Conservation (phyloP, 2,113 vertebrate genomes). For the Lophius piscatorius region DNA sequence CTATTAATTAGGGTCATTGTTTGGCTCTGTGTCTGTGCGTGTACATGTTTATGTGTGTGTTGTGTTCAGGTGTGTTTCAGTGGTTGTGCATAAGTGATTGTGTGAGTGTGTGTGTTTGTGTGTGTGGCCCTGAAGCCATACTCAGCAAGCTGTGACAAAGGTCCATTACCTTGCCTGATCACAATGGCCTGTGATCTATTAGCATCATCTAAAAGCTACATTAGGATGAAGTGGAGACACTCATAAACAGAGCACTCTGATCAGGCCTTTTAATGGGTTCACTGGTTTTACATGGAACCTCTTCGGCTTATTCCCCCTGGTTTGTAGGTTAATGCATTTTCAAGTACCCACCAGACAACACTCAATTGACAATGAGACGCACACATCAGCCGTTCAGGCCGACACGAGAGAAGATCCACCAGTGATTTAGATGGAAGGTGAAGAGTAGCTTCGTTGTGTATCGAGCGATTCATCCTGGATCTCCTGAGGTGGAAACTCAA, state of each 20-base stretch:
- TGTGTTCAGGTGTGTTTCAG: constrained; percentile 14
- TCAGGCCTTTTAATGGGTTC: constrained; percentile 84
- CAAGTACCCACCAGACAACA: constrained; percentile 75
- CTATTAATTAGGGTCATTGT: constrained; percentile 99
- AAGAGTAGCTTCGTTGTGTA: constrained; percentile 25
- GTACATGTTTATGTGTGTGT: constrained; percentile 3
- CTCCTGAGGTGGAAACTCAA: constrained; percentile 30
- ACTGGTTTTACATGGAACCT: constrained; percentile 82
- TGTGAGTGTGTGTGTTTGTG: constrained; percentile 72
- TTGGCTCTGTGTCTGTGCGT: constrained; percentile 41
- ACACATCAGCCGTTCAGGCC: constrained; percentile 45
- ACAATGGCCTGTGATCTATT: constrained; percentile 96
- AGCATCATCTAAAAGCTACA: constrained; percentile 97
- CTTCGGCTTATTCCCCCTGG: constrained; percentile 65
- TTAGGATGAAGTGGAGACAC: constrained; percentile 88
- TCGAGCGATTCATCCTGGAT: constrained; percentile 23
- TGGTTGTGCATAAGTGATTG: background rate
- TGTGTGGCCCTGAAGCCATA: constrained; percentile 92
- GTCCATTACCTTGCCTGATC: constrained; percentile 98
- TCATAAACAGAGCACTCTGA: constrained; percentile 80
- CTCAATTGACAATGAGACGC: constrained; percentile 66
- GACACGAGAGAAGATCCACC: constrained; percentile 44
- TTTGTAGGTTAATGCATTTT: constrained; percentile 78
- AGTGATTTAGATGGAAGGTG: constrained; percentile 34
- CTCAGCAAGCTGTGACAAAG: constrained; percentile 97